Percentiles rank a stretch among this genome's conserved stretches.
Evolutionary conservation across 2,888 invertebrate species (phyloP).

Genomic region (Bombylius discolor): DNA sequence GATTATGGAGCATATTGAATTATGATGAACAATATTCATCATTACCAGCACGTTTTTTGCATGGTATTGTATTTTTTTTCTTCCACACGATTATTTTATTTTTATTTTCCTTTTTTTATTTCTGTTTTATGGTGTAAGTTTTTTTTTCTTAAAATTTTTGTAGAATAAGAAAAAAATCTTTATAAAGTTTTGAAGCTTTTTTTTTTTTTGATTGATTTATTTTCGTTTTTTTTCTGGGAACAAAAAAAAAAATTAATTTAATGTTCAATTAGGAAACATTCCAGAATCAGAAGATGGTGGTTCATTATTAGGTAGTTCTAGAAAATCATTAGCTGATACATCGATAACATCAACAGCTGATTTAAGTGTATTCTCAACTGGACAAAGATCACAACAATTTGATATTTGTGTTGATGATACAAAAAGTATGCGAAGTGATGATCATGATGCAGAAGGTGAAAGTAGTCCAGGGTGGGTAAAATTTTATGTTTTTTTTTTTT

Average conservation of each 20-base stretch:
- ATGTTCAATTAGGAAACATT: conserved; percentile 10
- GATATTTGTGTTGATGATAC: conserved; percentile 17
- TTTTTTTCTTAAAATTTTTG: not conserved
- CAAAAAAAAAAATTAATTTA: no score
- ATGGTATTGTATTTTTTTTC: not conserved
- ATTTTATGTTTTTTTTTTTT: not conserved
- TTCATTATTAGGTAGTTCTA: conserved; percentile 56
- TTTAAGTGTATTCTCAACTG: conserved; percentile 64
- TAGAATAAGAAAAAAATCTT: no score
- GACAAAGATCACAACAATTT: conserved; percentile 18
- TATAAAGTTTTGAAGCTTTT: no score
- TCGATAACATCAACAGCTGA: conserved; percentile 75
- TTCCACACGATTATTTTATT: not conserved
- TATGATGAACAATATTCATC: conserved; percentile 11
- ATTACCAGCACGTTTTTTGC: conserved; percentile 9
- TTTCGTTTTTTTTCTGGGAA: not conserved
- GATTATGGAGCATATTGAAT: conserved; percentile 6
- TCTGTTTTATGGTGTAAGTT: no score
- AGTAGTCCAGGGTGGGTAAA: conserved; percentile 16
- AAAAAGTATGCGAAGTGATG: conserved; percentile 14
- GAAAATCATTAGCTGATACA: conserved; percentile 68
- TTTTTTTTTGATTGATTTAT: not conserved
- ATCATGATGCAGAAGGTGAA: conserved; percentile 15
- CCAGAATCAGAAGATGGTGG: conserved; percentile 45
- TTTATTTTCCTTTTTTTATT: not conserved